A percentile compares a stretch with the other conserved stretches of the same genome.
phyloP scores from a whole-genome alignment of 2,888 invertebrate genomes.

The Aelia acuminata region DNA sequence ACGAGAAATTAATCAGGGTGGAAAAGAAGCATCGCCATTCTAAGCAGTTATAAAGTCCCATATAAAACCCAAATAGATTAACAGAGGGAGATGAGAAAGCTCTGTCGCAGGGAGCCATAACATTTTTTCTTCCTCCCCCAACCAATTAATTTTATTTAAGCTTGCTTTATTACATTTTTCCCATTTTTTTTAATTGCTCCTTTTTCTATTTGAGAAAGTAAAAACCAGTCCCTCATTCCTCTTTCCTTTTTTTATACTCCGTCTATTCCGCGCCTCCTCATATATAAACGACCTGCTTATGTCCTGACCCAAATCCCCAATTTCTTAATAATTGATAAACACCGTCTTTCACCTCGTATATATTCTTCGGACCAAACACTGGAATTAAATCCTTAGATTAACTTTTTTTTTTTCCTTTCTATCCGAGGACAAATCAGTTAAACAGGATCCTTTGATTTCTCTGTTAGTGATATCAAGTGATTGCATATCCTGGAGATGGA shows the following conservation, averaged over 20 bases:
- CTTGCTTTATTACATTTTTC: constrained; percentile 19
- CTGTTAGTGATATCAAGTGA: background rate
- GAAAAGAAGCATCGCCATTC: background rate
- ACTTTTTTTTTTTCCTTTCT: background rate
- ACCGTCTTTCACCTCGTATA: constrained; percentile 25
- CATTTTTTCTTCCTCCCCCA: background rate
- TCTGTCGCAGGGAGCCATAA: background rate
- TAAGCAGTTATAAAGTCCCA: constrained; percentile 9
- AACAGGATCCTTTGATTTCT: background rate
- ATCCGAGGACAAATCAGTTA: background rate
- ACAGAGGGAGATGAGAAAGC: background rate
- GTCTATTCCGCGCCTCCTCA: constrained; percentile 13
- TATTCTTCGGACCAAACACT: background rate
- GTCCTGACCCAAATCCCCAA: constrained; percentile 16
- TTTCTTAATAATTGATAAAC: constrained; percentile 40
- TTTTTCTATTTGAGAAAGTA: constrained; percentile 45
- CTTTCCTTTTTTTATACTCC: background rate
- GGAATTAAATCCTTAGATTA: background rate
- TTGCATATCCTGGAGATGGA: background rate
- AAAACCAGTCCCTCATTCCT: constrained; percentile 12
- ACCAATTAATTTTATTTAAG: constrained; percentile 28
- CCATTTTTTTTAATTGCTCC: background rate
- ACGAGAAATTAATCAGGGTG: background rate
- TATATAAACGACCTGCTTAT: constrained; percentile 40
- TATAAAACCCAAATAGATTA: background rate